Evolutionary conservation across 2,797 vertebrate species (phyloP).

Genomic region (Vireo griseus): DNA sequence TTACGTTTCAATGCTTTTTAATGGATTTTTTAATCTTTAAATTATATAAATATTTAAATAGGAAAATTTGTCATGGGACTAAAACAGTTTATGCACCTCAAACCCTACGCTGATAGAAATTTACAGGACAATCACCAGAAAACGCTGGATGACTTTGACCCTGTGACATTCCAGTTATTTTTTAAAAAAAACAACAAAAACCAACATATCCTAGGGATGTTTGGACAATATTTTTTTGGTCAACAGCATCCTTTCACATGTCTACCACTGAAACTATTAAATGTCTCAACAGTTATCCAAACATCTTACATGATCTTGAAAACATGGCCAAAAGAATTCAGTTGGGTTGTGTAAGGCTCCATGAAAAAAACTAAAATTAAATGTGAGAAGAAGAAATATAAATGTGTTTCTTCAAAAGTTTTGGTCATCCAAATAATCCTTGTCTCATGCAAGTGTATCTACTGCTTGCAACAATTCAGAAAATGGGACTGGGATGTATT

Average conservation of each 20-base stretch:
- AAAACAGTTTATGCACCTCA: not conserved
- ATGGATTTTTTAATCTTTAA: not conserved
- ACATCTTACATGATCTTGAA: not conserved
- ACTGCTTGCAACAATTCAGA: not conserved
- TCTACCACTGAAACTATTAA: not conserved
- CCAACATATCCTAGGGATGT: not conserved
- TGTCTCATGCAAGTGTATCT: not conserved
- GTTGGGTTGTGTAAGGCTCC: not conserved
- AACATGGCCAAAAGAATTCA: not conserved
- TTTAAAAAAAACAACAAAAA: not conserved
- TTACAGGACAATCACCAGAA: fast-evolving
- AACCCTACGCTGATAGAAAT: not conserved
- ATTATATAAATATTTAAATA: not conserved
- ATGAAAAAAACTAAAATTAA: not conserved
- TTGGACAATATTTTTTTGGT: not conserved
- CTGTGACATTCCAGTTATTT: not conserved
- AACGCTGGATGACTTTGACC: not conserved
- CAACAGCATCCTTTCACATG: not conserved
- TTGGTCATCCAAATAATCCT: not conserved
- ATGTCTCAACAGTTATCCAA: not conserved
- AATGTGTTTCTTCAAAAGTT: not conserved
- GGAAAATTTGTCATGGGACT: not conserved
- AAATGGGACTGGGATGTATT: not conserved
- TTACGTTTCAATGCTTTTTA: not conserved
- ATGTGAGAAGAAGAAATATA: not conserved